Evolutionary conservation across 92 coral and sea anemone genomes (phyloP).

Genomic region (Zoanthus sansibaricus): DNA sequence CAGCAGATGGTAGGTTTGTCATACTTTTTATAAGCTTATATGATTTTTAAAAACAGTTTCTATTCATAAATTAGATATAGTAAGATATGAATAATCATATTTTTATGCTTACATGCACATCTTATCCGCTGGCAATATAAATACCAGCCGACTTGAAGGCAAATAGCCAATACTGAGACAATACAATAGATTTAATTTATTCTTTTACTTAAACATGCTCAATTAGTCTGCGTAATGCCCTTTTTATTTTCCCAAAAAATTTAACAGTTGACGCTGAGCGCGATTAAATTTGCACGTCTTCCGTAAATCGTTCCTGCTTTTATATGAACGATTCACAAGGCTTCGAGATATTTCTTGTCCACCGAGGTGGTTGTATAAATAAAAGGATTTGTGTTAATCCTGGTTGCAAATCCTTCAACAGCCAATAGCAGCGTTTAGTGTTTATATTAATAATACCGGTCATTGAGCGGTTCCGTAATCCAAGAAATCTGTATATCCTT

Average conservation of each 20-base stretch:
- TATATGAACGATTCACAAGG: neutral
- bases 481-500: conserved; percentile 25
- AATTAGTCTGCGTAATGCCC: too few relatives aligned
- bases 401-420: conserved; percentile 24
- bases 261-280: neutral
- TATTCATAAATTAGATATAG: neutral
- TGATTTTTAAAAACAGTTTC: neutral
- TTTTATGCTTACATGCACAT: neutral
- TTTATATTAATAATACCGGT: neutral
- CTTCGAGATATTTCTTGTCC: conserved; percentile 11
- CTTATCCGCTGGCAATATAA: neutral
- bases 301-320: neutral
- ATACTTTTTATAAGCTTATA: neutral
- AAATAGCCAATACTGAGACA: neutral
- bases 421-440: conserved; percentile 11
- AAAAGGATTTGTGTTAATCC: conserved; percentile 42
- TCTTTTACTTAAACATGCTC: neutral
- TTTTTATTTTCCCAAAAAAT: neutral
- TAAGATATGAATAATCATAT: neutral
- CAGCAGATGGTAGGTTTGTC: conserved; percentile 29
- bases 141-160: neutral
- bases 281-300: neutral
- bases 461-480: conserved; percentile 29
- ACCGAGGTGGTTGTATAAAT: conserved; percentile 39
- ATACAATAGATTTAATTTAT: neutral